Evolutionary conservation across 2,113 vertebrate species (phyloP), one percentile per base, ranked within the genome.

Genomic region (Jaculus jaculus): DNA sequence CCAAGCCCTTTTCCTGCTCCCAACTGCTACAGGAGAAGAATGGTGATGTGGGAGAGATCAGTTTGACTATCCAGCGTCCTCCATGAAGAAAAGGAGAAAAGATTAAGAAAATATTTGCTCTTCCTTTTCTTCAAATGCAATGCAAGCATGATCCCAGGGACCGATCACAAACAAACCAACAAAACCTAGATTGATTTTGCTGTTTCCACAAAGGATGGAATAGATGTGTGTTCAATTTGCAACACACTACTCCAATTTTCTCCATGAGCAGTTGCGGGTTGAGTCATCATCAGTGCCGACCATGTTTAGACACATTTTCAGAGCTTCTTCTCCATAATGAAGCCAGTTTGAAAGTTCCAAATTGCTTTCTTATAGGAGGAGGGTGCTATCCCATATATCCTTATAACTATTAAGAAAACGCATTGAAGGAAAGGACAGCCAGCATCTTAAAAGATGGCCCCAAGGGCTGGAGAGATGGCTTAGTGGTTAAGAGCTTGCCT

Each of bases 131-230:
- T 92, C 61, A 65, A 84, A 83, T 60, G 71, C 69, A 93, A 72
- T 34, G 68, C 82, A 93, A 71, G 51, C 51, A 90, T 69, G 92
- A 80, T 89, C 94, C 80, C 66, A 85, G 72, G 78, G 80, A 66
- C 68, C 24, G 78, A 92, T 39, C 79, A 87, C 75, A 86, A 68
- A 80, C 34, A 87, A 71, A 80, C 86, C 63, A 95, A 94, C 74
- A 89, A 83, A 92, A 84, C 82, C 83, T 9, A 61, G 91, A 89
- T 32, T 61, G 84, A 94, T 91, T 73, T 74, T 89, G 90, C 78
- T 74, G 32, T 73, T 90, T 78, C 32, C 18, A 61, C 66, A 68
- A 18, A 69, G 87, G 94, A 68, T 32, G 74, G 68, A 69, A 87
- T 26, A 68, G 90, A 83, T n/a, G 65, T 54, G 32, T 74, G 81